Conservation (phyloP, 2,113 vertebrate species). For the Dicentrarchus labrax region DNA sequence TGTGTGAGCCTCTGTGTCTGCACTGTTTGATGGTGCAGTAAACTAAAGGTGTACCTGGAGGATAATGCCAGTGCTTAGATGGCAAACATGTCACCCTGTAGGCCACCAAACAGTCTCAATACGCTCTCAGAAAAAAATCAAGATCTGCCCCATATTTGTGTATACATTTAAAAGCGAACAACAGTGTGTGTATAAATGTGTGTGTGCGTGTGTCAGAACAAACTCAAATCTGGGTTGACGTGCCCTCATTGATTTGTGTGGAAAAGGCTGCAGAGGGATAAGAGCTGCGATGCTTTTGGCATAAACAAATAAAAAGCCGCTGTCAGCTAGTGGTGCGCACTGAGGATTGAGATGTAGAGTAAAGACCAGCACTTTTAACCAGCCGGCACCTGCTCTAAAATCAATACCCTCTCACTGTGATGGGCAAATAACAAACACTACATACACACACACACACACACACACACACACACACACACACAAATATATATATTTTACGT, state of each 20-base stretch:
- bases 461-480: slow-evolving; percentile 2
- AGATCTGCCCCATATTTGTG: slow-evolving; percentile 18
- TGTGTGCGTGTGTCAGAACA: slow-evolving; percentile 32
- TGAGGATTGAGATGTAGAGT: slow-evolving; percentile 50
- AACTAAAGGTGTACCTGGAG: background rate
- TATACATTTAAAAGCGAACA: slow-evolving; percentile 26
- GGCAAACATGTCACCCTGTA: slow-evolving; percentile 26
- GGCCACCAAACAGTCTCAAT: slow-evolving; percentile 4
- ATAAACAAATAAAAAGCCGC: slow-evolving; percentile 66
- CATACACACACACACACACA: slow-evolving; percentile 9
- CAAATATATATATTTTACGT: slow-evolving; percentile 20
- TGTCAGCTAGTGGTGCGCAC: slow-evolving; percentile 40
- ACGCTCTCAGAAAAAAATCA: slow-evolving; percentile 18
- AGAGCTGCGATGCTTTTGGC: slow-evolving; percentile 54
- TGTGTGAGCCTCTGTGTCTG: background rate
- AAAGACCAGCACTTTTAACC: slow-evolving; percentile 53
- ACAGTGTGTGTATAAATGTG: background rate
- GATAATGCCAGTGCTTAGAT: background rate
- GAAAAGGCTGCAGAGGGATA: slow-evolving; percentile 53
- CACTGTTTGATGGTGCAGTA: background rate
- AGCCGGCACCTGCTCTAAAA: slow-evolving; percentile 45
- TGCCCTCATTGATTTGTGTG: slow-evolving; percentile 62
- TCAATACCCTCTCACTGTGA: slow-evolving; percentile 59
- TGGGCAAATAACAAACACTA: slow-evolving; percentile 28
- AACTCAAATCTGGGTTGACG: slow-evolving; percentile 57